A percentile compares a stretch with the other conserved stretches of the same genome.
Evolutionary conservation across 2,888 invertebrate species (phyloP).

Genomic region (Mactromeris polynyma): DNA sequence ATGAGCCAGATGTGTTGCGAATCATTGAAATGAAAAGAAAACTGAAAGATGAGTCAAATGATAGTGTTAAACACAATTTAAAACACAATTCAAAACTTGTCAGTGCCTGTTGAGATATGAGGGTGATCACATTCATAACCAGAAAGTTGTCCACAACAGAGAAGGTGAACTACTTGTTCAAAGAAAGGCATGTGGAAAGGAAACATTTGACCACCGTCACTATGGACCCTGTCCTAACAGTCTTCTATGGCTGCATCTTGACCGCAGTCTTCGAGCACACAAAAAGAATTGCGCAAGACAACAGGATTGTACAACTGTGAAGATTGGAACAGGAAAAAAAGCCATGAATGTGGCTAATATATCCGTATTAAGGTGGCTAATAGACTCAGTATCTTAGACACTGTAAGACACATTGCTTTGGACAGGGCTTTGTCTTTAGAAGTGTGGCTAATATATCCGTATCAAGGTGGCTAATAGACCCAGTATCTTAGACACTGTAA

Average conservation of each 20-base stretch:
- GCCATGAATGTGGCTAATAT: too few relatives aligned
- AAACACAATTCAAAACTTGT: too few relatives aligned
- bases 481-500: too few relatives aligned
- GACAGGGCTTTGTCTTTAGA: too few relatives aligned
- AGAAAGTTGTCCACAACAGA: background rate
- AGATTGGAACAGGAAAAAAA: too few relatives aligned
- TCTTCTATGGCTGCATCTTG: constrained; percentile 14
- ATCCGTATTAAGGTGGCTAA: too few relatives aligned
- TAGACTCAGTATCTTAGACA: too few relatives aligned
- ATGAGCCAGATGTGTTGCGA: background rate
- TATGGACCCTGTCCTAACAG: constrained; percentile 26
- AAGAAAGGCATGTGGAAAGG: constrained; percentile 29
- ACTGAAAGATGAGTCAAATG: constrained; percentile 5
- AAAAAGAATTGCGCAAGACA: too few relatives aligned
- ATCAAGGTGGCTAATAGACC: too few relatives aligned
- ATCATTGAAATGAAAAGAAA: background rate
- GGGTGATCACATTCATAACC: constrained; percentile 29
- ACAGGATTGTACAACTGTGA: too few relatives aligned
- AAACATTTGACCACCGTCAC: background rate
- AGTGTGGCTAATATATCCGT: too few relatives aligned
- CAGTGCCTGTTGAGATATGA: constrained; percentile 21
- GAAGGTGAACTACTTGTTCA: constrained; percentile 28
- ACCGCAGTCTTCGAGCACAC: constrained; percentile 8
- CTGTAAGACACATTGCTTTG: too few relatives aligned
- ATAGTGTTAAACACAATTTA: background rate